Percentiles rank a stretch among this genome's conserved stretches.
These are phyloP conservation scores for Alces alces DNA, from an alignment of 2,113 vertebrate species.

Conservation along the genomic window DNA sequence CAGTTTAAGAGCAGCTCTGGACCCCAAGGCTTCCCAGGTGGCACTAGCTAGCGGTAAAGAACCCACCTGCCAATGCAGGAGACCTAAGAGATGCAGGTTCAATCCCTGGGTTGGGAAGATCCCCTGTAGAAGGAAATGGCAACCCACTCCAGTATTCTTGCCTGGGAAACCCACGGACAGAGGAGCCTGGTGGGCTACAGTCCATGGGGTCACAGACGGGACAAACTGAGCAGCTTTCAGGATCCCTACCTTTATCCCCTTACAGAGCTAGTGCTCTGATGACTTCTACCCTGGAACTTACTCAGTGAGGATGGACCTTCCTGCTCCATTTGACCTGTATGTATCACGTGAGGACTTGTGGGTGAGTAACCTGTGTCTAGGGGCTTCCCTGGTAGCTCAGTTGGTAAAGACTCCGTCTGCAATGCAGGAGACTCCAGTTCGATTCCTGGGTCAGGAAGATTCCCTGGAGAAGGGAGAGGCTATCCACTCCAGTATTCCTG, in stretches of 20 bases:
- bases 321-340: not conserved
- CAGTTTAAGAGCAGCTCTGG: not conserved
- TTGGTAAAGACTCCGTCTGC: not conserved
- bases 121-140: not conserved
- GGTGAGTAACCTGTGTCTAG: not conserved
- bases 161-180: not conserved
- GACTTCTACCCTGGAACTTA: not conserved
- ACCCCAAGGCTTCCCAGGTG: not conserved
- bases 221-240: not conserved
- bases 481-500: not conserved
- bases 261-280: not conserved
- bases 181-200: not conserved
- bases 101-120: not conserved
- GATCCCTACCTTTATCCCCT: not conserved
- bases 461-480: not conserved
- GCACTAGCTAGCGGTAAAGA: not conserved
- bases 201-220: not conserved
- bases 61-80: not conserved
- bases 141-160: not conserved
- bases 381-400: not conserved
- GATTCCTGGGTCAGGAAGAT: not conserved
- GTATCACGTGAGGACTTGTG: not conserved
- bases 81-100: accelerated
- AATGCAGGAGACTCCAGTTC: not conserved
- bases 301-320: not conserved